A percentile compares a stretch with the other conserved stretches of the same genome.
These are phyloP conservation scores for Danionella dracula DNA, from an alignment of 2,797 vertebrate species.

Conservation along the genomic window DNA sequence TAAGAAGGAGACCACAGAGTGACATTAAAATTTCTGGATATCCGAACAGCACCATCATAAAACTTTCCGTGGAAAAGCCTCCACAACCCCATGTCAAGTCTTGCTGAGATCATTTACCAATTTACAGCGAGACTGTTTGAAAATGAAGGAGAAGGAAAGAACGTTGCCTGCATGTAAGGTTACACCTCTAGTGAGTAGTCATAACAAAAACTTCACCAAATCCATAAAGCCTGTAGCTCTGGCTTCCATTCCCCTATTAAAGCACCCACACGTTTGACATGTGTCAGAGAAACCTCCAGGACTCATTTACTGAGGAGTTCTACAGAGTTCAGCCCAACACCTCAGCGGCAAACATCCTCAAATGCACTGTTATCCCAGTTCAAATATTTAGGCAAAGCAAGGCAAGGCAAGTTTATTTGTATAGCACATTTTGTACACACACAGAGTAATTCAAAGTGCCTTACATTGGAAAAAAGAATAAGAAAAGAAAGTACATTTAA, in stretches of 20 bases:
- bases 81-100: slow-evolving; percentile 14
- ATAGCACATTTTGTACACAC: too few relatives aligned
- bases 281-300: slow-evolving; percentile 20
- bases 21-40: background rate
- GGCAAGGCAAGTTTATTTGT: too few relatives aligned
- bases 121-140: slow-evolving; percentile 3
- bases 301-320: slow-evolving; percentile 18
- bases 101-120: slow-evolving; percentile 18
- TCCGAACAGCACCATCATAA: slow-evolving; percentile 6
- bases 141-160: slow-evolving; percentile 29
- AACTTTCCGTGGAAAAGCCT: background rate
- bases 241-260: slow-evolving; percentile 37
- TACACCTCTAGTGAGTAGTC: slow-evolving; percentile 61
- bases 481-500: too few relatives aligned
- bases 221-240: slow-evolving; percentile 50
- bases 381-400: too few relatives aligned
- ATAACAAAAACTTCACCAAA: slow-evolving; percentile 66
- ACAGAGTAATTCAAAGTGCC: too few relatives aligned
- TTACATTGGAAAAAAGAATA: too few relatives aligned
- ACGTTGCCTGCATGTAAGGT: slow-evolving; percentile 53
- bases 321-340: background rate
- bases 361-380: background rate
- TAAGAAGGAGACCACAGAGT: background rate
- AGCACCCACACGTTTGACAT: slow-evolving; percentile 46
- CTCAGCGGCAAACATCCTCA: background rate